Evolutionary conservation across 2,113 vertebrate species (phyloP), one percentile per base, ranked within the genome.

Genomic region (Todiramphus chloris): DNA sequence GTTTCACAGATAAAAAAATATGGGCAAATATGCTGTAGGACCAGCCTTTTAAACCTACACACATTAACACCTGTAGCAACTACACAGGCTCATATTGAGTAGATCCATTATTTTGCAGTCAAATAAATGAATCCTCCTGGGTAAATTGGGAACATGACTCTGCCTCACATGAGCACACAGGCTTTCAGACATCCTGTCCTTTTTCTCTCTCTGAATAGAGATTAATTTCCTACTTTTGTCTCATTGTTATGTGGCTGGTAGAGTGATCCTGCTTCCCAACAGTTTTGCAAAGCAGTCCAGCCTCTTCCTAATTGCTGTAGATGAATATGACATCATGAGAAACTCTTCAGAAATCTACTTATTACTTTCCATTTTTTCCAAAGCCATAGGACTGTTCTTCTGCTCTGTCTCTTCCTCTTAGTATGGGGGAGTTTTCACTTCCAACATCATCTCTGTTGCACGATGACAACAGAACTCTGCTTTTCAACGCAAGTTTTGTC

Each of bases 81-180:
- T 27, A 35, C n/a, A 59, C 20, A 39, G 46, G 5, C 31, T 86
- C 50, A 70, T 11, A 74, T 11, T 75, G n/a, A 70, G 43, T 14
- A 59, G 44, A 63, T 74, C 21, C 13, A 31, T 51, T 24, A 46
- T 60, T 93, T 78, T 89, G 27, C 28, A 41, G 27, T 72, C 25
- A 92, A 51, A 81, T 25, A 77, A 74, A 81, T 51, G 8, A 74
- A 83, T 55, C 35, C 16, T 76, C 13, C 41, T 60, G 30, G 5
- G 27, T 70, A 68, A 73, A 10, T 2, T 30, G 35, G 60, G 30
- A 64, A 30, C 28, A 25, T 3, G 18, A 35, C 14, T 85, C 44
- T 5, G 0, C 12, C 25, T 74, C 5, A 1, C 48, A 50, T 0
- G 0, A 89, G 11, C 25, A 79, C 41, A 18, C 18, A 63, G 50